Percentiles rank a stretch among this genome's conserved stretches.
Conservation (phyloP, 2,113 vertebrate species). For the Clupea harengus region DNA sequence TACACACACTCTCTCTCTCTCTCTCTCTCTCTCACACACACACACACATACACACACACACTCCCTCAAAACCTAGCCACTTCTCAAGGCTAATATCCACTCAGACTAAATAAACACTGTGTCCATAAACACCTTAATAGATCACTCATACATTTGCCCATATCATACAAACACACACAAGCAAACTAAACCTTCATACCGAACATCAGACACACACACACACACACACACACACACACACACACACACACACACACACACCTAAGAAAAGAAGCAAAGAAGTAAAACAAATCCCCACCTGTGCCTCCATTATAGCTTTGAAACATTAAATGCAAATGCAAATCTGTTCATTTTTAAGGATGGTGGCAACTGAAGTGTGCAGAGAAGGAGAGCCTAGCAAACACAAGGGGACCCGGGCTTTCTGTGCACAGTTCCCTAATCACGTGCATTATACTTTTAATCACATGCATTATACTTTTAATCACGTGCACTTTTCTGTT, state of each 20-base stretch:
- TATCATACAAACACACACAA: neutral
- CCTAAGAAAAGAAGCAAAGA: neutral
- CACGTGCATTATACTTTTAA: too few species aligned
- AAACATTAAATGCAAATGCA: neutral
- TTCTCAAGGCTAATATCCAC: constrained; percentile 31
- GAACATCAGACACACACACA: constrained; percentile 18
- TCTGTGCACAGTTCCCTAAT: too few species aligned
- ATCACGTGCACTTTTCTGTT: neutral
- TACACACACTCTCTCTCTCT: neutral
- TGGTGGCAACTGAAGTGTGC: neutral
- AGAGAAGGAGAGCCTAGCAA: too few species aligned
- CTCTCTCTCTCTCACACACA: neutral
- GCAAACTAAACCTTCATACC: neutral
- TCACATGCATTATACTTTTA: too few species aligned
- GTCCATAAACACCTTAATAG: constrained; percentile 39
- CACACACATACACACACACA: constrained; percentile 12
- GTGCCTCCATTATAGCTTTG: neutral
- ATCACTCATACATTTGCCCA: neutral
- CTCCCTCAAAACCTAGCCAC: constrained; percentile 22
- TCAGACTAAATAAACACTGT: constrained; percentile 25
- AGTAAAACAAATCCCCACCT: neutral
- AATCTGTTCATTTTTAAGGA: neutral
- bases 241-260: neutral
- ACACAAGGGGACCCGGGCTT: too few species aligned
- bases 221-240: neutral